phyloP scores from a whole-genome alignment of 1,140 invertebrate genomes.

The Tetragonula clypearis region DNA sequence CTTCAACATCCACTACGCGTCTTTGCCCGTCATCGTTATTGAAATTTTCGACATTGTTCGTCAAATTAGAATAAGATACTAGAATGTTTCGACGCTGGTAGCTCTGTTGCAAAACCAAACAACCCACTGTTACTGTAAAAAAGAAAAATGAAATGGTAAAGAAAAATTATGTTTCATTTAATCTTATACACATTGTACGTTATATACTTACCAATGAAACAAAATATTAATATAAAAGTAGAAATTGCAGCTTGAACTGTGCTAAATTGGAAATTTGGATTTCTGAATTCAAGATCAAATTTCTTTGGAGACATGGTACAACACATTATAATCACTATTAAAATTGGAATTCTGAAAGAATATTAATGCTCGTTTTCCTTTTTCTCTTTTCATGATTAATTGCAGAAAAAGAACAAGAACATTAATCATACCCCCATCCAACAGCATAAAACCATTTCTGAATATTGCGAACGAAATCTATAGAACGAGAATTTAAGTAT shows the following conservation, averaged over 20 bases:
- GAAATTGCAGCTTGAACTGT: slow-evolving; percentile 87
- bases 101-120: slow-evolving; percentile 89
- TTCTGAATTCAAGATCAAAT: slow-evolving; percentile 82
- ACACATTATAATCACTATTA: slow-evolving; percentile 77
- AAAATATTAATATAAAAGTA: slow-evolving; percentile 85
- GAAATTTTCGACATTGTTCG: slow-evolving; percentile 65
- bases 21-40: slow-evolving; percentile 72
- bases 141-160: not conserved
- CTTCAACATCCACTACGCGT: slow-evolving; percentile 87
- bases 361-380: not conserved
- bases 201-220: slow-evolving; percentile 84
- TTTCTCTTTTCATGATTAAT: slow-evolving; percentile 36
- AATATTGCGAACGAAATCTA: slow-evolving; percentile 89
- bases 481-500: slow-evolving; percentile 90
- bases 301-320: slow-evolving; percentile 62
- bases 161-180: not conserved
- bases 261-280: slow-evolving; percentile 92
- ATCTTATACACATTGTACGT: not conserved
- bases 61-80: slow-evolving; percentile 75
- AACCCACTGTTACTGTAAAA: slow-evolving; percentile 86
- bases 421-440: slow-evolving; percentile 88
- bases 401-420: not conserved
- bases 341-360: slow-evolving; percentile 81
- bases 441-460: slow-evolving; percentile 87
- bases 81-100: slow-evolving; percentile 80